Percentiles rank a stretch among this genome's conserved stretches.
Evolutionary conservation across 2,888 invertebrate species (phyloP).

Genomic region (Harpagoxenus sublaevis): DNA sequence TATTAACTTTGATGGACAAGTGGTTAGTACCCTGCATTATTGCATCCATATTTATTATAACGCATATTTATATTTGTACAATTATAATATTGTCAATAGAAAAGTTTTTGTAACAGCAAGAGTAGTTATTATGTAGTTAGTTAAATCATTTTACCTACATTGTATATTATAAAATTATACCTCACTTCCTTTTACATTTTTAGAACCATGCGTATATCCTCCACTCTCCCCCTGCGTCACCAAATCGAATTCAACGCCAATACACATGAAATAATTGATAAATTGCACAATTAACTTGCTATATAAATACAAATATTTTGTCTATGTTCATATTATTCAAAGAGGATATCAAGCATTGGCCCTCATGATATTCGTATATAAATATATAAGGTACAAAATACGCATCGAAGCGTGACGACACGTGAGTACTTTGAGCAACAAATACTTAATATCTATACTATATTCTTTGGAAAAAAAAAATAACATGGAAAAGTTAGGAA

Average conservation of each 20-base stretch:
- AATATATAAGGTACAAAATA: conserved; percentile 7
- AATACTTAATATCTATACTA: background rate
- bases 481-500: background rate
- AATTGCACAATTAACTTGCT: background rate
- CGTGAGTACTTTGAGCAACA: background rate
- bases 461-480: background rate
- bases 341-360: conserved; percentile 71
- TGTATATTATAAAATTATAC: background rate
- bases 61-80: conserved; percentile 1
- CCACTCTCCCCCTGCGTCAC: background rate
- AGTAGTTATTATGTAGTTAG: background rate
- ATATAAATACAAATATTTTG: conserved; percentile 23
- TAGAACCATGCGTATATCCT: conserved; percentile 8
- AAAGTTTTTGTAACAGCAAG: conserved; percentile 4
- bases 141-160: background rate
- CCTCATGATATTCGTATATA: conserved; percentile 62
- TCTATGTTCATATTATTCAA: conserved; percentile 7
- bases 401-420: background rate
- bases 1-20: background rate
- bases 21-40: background rate
- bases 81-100: conserved; percentile 30
- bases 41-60: conserved; percentile 5
- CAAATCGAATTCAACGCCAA: background rate
- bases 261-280: conserved; percentile 2
- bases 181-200: background rate